Evolutionary conservation across 2,888 invertebrate species (phyloP).

Genomic region (Polydrusus cervinus): DNA sequence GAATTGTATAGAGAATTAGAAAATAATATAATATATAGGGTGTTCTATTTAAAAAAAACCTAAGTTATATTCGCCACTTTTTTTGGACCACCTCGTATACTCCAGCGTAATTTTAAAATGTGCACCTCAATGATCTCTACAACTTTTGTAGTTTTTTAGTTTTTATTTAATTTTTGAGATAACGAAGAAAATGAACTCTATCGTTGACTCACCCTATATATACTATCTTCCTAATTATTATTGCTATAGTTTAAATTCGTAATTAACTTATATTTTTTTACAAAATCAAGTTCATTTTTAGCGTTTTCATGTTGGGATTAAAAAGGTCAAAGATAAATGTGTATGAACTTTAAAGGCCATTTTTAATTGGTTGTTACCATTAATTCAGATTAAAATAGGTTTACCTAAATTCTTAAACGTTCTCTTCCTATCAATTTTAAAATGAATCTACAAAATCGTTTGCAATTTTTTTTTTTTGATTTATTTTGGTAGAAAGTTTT

Average conservation of each 20-base stretch:
- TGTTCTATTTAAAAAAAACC: too few species aligned
- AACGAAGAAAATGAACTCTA: too few species aligned
- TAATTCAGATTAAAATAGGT: not conserved
- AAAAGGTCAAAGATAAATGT: not conserved
- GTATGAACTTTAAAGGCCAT: constrained; percentile 3
- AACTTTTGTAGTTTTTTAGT: too few species aligned
- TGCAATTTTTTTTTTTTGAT: not conserved
- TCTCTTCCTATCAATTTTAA: not conserved
- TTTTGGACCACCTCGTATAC: too few species aligned
- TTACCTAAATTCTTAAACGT: not conserved
- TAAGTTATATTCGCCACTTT: too few species aligned
- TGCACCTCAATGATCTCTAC: too few species aligned
- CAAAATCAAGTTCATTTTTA: constrained; percentile 6
- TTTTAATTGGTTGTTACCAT: constrained; percentile 4
- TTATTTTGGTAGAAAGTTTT: not conserved
- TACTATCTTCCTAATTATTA: not conserved
- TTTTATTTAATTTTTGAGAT: too few species aligned
- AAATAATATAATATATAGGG: too few species aligned
- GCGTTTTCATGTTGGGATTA: not conserved
- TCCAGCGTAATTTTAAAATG: too few species aligned
- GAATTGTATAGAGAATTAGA: too few species aligned
- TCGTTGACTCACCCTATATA: too few species aligned
- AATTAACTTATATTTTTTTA: not conserved
- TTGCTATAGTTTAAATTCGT: not conserved
- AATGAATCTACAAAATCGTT: too few species aligned